These are phyloP conservation scores for Nasalis larvatus DNA, from an alignment of 2,113 vertebrate genomes.

Conservation along the genomic window DNA sequence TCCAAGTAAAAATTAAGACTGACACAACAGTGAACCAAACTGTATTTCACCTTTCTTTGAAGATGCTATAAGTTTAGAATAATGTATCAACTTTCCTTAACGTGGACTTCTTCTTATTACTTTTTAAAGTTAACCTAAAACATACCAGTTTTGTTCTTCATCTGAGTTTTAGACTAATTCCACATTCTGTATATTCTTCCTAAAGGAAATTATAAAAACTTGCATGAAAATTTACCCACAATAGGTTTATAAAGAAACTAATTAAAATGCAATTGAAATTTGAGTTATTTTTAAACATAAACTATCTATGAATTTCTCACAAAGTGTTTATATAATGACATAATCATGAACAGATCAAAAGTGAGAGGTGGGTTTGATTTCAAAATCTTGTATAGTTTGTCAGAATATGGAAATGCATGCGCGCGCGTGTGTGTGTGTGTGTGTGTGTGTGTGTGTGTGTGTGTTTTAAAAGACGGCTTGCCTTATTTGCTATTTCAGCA, in stretches of 20 bases:
- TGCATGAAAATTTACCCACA: background rate
- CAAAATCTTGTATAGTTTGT: slow-evolving; percentile 29
- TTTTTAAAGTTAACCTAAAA: slow-evolving; percentile 25
- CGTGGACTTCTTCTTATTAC: background rate
- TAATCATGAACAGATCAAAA: slow-evolving; percentile 23
- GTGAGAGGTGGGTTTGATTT: background rate
- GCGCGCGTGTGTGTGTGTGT: background rate
- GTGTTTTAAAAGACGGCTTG: background rate
- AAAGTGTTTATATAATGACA: slow-evolving; percentile 27
- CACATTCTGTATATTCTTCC: background rate
- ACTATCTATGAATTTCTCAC: slow-evolving; percentile 4
- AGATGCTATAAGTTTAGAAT: slow-evolving; percentile 1
- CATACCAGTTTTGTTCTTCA: background rate
- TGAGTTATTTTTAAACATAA: slow-evolving; percentile 25
- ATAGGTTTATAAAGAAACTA: background rate
- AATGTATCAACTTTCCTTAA: background rate
- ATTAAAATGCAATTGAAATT: slow-evolving; percentile 13
- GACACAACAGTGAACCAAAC: slow-evolving; percentile 35
- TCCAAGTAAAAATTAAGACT: slow-evolving; percentile 40
- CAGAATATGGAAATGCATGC: background rate
- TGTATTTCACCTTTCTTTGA: slow-evolving; percentile 38
- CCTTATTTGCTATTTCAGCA: slow-evolving; percentile 45
- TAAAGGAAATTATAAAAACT: slow-evolving; percentile 37
- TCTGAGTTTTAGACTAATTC: slow-evolving; percentile 7
- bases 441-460: background rate